Evolutionary conservation across 1,140 invertebrate species (phyloP).

Genomic region (Drosophila grimshawi): DNA sequence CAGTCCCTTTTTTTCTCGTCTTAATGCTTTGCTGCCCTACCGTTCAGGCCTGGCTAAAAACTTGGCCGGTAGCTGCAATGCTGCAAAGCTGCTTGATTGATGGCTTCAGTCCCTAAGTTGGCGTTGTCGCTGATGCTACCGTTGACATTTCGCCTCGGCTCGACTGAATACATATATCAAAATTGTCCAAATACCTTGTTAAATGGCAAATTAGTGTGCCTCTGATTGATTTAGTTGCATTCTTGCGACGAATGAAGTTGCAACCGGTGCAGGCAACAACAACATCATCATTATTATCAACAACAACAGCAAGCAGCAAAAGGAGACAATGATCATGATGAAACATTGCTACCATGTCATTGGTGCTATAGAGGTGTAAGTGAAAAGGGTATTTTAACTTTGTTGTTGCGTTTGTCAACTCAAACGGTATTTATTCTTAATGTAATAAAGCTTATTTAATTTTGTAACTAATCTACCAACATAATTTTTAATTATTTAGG

Average conservation of each 20-base stretch:
- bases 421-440: too few species aligned
- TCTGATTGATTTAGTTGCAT: constrained; percentile 84
- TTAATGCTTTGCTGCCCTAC: constrained; percentile 8
- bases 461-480: too few species aligned
- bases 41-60: constrained; percentile 38
- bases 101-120: constrained; percentile 56
- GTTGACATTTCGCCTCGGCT: constrained; percentile 71
- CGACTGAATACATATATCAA: constrained; percentile 80
- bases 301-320: not conserved
- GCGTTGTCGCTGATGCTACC: constrained; percentile 55
- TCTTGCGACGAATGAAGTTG: constrained; percentile 77
- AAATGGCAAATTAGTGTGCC: constrained; percentile 84
- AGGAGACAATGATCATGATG: constrained; percentile 5
- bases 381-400: constrained; percentile 4
- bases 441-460: too few species aligned
- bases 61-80: constrained; percentile 1
- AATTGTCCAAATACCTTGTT: constrained; percentile 85
- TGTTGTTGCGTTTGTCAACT: not conserved
- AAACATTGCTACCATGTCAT: constrained; percentile 6
- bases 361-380: not conserved
- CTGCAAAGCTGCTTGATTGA: constrained; percentile 69
- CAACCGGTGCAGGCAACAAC: constrained; percentile 46
- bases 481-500: too few species aligned
- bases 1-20: not conserved
- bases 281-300: constrained; percentile 12